Evolutionary conservation across 1,140 invertebrate genomes (phyloP).

Genomic region (Cydia pomonella): DNA sequence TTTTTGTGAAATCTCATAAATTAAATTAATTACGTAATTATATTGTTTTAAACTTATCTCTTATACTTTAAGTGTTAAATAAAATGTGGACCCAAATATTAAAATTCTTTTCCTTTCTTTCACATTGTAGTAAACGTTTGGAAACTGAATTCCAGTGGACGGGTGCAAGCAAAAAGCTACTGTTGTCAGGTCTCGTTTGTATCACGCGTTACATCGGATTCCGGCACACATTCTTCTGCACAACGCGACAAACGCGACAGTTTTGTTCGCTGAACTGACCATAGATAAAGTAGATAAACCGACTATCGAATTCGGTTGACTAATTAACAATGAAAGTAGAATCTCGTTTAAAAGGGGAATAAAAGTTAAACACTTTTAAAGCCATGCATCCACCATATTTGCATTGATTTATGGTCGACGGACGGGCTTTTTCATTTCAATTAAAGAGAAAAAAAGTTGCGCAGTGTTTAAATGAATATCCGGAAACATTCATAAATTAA

Average conservation of each 20-base stretch:
- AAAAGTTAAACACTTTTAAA: slow-evolving; percentile 20
- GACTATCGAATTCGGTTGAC: slow-evolving; percentile 24
- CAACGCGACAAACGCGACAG: slow-evolving; percentile 7
- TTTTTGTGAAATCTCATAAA: too few relatives aligned
- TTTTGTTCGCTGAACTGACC: slow-evolving; percentile 6
- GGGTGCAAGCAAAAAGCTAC: slow-evolving; percentile 1
- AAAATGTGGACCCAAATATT: too few relatives aligned
- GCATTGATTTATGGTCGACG: slow-evolving; percentile 16
- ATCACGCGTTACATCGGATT: not conserved
- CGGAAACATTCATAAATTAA: slow-evolving; percentile 8
- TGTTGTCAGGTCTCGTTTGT: slow-evolving; percentile 15
- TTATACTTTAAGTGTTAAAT: too few relatives aligned
- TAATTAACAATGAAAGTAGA: slow-evolving; percentile 18
- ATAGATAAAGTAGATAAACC: slow-evolving; percentile 7
- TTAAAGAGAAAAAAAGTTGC: slow-evolving; percentile 7
- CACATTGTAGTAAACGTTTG: not conserved
- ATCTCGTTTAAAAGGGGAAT: not conserved
- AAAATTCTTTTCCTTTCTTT: too few relatives aligned
- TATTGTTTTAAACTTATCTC: too few relatives aligned
- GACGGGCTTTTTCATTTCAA: slow-evolving; percentile 15
- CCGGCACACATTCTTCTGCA: not conserved
- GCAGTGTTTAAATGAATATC: not conserved
- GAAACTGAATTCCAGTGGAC: not conserved
- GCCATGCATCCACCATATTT: slow-evolving; percentile 8
- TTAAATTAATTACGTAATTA: too few relatives aligned